Percentiles rank a stretch among this genome's conserved stretches.
These are phyloP conservation scores for Mallotus villosus DNA, from an alignment of 2,797 vertebrate genomes.

Conservation along the genomic window DNA sequence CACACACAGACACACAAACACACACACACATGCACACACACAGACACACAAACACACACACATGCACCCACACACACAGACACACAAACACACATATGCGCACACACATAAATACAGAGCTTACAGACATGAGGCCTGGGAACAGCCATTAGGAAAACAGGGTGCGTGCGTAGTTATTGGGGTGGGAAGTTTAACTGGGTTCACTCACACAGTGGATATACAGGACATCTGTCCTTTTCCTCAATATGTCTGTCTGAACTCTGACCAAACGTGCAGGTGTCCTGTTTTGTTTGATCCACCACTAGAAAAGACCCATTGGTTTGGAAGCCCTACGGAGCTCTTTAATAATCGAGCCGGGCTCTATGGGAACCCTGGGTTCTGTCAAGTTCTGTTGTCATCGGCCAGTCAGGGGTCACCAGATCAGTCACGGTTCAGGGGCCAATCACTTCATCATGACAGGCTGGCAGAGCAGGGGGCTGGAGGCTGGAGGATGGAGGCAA, in stretches of 20 bases:
- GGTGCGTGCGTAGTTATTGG: not conserved
- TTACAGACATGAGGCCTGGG: conserved; percentile 9
- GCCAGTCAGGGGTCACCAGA: conserved; percentile 21
- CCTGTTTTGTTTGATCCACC: not conserved
- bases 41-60: not conserved
- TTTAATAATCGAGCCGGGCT: not conserved
- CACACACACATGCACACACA: not conserved
- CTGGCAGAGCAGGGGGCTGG: conserved; percentile 12
- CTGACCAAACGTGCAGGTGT: not conserved
- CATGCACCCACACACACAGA: not conserved
- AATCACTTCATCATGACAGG: conserved; percentile 33
- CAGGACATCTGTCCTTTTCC: not conserved
- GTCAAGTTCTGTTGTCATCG: conserved; percentile 10
- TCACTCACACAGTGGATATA: conserved; percentile 12
- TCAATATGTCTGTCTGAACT: not conserved
- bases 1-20: not conserved
- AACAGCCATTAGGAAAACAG: not conserved
- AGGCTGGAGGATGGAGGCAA: not conserved
- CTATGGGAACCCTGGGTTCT: not conserved
- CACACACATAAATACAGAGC: not conserved
- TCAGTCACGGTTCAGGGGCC: conserved; percentile 29
- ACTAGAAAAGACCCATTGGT: not conserved
- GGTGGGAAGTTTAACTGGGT: not conserved
- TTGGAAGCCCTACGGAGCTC: not conserved
- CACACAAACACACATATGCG: not conserved